Evolutionary conservation across 92 coral and sea anemone genomes (phyloP), one percentile per base, ranked within the genome.

Genomic region (Paragorgia papillata): DNA sequence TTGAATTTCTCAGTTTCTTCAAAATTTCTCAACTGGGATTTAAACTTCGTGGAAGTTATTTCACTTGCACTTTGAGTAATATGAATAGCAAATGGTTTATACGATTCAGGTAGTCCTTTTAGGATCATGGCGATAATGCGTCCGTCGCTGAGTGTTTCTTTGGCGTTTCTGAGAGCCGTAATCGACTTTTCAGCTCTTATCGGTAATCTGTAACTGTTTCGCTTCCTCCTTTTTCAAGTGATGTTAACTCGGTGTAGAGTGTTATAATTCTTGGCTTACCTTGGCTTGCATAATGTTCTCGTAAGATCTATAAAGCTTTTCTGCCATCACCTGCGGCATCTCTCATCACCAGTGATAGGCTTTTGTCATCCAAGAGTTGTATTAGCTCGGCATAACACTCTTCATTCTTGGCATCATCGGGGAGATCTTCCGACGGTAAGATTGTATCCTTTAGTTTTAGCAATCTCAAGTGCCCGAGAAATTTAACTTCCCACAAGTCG

Each of bases 401-500:
- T 35, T 25, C 87, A n/a, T 79, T 84, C 19, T 60, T 60, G 8
- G 9, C 66, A 9, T 25, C 66, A 31, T 60, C 22, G 6, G 60
- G 69, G 30, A 0, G 69, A 19, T 60, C 55, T 32, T 56, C 73
- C 15, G 57, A 67, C 8, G 68, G 79, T 0, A 14, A 0, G 55
- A 76, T 76, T 1, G 35, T 60, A 8, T 48, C 13, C 63, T 61
- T 77, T 28, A 83, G 26, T 32, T 66, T 78, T 46, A 40, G 87
- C 13, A 53, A 13, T 28, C 43, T 14, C 75, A 60, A 67, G 28
- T 78, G 77, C 18, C 84, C 74, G 35, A 84, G 75, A 22, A 84
- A 84, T 46, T 53, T 84, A 1, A 51, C 49, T 53, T 84, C 80
- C 80, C 84, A 84, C 10, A 66, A 74, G 43, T 84, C 87, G 37